Conservation (phyloP, 2,888 invertebrate genomes). For the Caenorhabditis sp. region DNA sequence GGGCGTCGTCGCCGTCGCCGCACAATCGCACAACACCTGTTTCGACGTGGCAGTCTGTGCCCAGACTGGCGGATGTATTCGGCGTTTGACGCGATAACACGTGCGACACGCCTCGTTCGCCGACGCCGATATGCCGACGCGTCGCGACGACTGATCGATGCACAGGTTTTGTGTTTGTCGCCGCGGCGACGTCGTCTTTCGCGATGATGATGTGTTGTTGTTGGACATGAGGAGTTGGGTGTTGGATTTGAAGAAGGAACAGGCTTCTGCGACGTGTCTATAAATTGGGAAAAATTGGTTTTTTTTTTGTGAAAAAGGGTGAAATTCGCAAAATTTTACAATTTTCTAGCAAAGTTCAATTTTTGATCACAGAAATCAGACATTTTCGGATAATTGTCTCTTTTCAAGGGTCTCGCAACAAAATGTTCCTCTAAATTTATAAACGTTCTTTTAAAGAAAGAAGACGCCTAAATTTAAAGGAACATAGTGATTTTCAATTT, state of each 20-base stretch:
- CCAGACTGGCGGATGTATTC: slow-evolving; percentile 59
- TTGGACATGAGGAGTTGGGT: slow-evolving; percentile 56
- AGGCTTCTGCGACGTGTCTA: slow-evolving; percentile 73
- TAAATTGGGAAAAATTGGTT: slow-evolving; percentile 12
- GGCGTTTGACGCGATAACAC: slow-evolving; percentile 57
- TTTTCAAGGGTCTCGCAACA: slow-evolving; percentile 4
- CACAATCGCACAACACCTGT: slow-evolving; percentile 56
- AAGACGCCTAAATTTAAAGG: too few relatives aligned
- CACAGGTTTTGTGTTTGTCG: too few relatives aligned
- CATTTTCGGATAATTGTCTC: not conserved
- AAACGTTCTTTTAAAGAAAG: too few relatives aligned
- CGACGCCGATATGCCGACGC: slow-evolving; percentile 28
- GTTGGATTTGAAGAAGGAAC: slow-evolving; percentile 70
- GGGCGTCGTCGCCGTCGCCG: slow-evolving; percentile 20
- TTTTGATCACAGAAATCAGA: too few relatives aligned
- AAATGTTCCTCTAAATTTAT: too few relatives aligned
- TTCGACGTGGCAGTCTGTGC: slow-evolving; percentile 50
- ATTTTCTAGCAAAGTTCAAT: too few relatives aligned
- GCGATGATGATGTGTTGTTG: slow-evolving; percentile 3
- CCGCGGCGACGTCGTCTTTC: not conserved
- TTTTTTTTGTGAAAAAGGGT: too few relatives aligned
- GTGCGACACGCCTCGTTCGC: slow-evolving; percentile 56
- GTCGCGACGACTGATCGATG: slow-evolving; percentile 44
- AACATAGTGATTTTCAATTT: too few relatives aligned
- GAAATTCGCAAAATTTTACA: too few relatives aligned